Evolutionary conservation across 2,888 invertebrate genomes (phyloP).

Genomic region (Acanthosepion lycidas): DNA sequence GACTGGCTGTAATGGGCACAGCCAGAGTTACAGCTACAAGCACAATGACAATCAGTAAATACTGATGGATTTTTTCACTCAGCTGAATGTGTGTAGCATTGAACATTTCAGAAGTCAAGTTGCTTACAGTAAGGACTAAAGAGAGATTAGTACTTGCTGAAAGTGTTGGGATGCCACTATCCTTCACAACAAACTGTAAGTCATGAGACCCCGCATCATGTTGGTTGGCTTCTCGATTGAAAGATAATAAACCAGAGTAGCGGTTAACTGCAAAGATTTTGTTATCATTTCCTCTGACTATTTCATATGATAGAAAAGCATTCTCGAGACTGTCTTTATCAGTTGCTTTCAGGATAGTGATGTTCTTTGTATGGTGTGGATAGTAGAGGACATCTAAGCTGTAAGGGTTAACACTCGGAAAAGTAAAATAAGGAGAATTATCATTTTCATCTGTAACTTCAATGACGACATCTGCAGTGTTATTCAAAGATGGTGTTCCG

Average conservation of each 20-base stretch:
- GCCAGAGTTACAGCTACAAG: not conserved
- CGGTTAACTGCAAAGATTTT: not conserved
- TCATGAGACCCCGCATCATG: not conserved
- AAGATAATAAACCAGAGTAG: not conserved
- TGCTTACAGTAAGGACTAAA: not conserved
- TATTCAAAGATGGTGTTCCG: not conserved
- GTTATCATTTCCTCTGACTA: not conserved
- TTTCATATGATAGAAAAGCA: not conserved
- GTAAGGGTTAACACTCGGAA: not conserved
- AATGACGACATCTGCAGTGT: not conserved
- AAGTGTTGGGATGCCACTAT: not conserved
- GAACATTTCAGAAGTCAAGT: not conserved
- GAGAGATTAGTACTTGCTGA: conserved; percentile 8
- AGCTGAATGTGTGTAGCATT: not conserved
- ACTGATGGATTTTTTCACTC: not conserved
- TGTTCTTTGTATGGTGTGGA: not conserved
- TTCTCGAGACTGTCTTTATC: not conserved
- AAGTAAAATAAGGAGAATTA: not conserved
- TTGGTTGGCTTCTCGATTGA: not conserved
- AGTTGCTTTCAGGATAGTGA: not conserved
- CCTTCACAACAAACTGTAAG: not conserved
- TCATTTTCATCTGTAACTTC: not conserved
- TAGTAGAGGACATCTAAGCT: conserved; percentile 33
- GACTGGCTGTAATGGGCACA: not conserved
- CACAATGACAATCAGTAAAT: not conserved